A percentile compares a stretch with the other conserved stretches of the same genome.
Evolutionary conservation across 2,113 vertebrate species (phyloP).

Genomic region (Upupa epops): DNA sequence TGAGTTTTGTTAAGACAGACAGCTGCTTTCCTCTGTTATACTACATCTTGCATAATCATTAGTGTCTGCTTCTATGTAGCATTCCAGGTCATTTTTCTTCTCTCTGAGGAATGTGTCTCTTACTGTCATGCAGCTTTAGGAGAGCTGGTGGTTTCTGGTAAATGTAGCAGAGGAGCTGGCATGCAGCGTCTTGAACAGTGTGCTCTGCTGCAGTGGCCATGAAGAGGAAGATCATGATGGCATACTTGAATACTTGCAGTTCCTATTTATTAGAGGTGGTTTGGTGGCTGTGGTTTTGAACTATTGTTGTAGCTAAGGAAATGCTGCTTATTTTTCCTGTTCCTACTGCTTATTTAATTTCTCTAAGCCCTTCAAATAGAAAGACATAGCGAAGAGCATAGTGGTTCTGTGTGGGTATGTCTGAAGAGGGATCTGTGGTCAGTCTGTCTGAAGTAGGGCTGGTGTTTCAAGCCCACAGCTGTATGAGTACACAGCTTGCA

Average conservation of each 20-base stretch:
- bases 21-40: background rate
- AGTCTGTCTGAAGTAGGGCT: background rate
- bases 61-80: background rate
- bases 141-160: background rate
- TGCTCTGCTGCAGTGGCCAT: background rate
- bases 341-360: background rate
- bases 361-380: background rate
- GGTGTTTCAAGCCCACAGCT: background rate
- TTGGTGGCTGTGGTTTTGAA: background rate
- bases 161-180: background rate
- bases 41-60: background rate
- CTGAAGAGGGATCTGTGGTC: background rate
- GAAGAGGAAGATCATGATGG: background rate
- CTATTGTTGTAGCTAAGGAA: background rate
- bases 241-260: background rate
- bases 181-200: rapidly evolving
- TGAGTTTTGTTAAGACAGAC: background rate
- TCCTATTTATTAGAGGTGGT: background rate
- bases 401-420: background rate
- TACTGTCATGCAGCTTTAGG: background rate
- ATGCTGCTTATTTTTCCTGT: background rate
- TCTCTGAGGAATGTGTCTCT: rapidly evolving
- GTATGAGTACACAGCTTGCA: background rate
- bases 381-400: background rate
- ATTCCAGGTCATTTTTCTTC: background rate